Evolutionary conservation across 2,888 invertebrate genomes (phyloP).

Genomic region (Cyclophora punctaria): DNA sequence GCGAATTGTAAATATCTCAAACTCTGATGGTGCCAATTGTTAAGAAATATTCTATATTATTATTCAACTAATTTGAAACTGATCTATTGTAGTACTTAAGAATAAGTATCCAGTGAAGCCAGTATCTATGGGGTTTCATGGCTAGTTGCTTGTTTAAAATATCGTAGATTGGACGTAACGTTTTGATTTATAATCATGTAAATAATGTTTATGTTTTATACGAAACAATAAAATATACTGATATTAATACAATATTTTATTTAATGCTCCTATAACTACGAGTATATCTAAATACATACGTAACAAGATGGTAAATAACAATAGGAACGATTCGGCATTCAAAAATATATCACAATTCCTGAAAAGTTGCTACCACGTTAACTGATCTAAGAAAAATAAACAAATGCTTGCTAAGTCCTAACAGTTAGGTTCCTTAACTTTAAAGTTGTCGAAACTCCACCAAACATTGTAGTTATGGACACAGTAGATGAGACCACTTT

Average conservation of each 20-base stretch:
- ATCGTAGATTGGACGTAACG: constrained; percentile 27
- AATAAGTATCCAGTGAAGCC: constrained; percentile 38
- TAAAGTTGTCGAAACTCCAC: constrained; percentile 46
- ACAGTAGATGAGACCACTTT: constrained; percentile 31
- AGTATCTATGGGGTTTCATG: constrained; percentile 28
- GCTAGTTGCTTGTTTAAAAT: constrained; percentile 24
- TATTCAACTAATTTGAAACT: constrained; percentile 2
- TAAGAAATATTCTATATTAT: constrained; percentile 17
- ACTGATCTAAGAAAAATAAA: constrained; percentile 2
- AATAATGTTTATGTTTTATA: constrained; percentile 63
- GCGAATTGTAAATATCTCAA: constrained; percentile 43
- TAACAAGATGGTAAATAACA: no score
- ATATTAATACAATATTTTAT: neutral
- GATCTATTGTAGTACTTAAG: constrained; percentile 16
- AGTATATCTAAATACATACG: no score
- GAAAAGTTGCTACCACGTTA: neutral
- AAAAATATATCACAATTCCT: no score
- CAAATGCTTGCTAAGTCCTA: constrained; percentile 6
- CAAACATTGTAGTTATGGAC: constrained; percentile 37
- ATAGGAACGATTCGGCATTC: no score
- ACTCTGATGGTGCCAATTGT: constrained; percentile 46
- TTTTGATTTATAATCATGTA: constrained; percentile 44
- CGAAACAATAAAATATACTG: constrained; percentile 34
- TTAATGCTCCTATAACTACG: neutral
- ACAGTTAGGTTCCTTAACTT: constrained; percentile 46